These are phyloP conservation scores for Dromococcyx pavoninus DNA, from an alignment of 2,797 vertebrate genomes.

Conservation along the genomic window DNA sequence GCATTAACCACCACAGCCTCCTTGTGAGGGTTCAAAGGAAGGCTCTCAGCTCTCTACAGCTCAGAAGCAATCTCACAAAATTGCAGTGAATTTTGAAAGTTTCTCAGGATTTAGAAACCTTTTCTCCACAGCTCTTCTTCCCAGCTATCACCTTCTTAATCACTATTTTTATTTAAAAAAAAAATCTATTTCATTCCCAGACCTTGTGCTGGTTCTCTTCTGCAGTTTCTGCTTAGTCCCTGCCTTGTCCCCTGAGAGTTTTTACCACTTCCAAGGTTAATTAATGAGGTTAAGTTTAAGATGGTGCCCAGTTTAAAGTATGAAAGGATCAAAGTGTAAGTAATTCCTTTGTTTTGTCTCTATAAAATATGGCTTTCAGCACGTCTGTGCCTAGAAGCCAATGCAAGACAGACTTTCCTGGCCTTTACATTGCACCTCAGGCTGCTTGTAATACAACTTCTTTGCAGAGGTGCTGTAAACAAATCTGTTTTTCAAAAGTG, in stretches of 20 bases:
- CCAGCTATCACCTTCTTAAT: neutral
- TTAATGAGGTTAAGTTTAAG: neutral
- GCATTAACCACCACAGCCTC: fast-evolving
- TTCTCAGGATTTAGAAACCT: neutral
- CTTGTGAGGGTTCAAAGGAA: neutral
- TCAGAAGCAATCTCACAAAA: neutral
- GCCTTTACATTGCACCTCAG: neutral
- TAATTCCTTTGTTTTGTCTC: neutral
- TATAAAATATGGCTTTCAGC: neutral
- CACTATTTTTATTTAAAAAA: neutral
- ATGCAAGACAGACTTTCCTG: neutral
- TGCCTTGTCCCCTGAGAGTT: neutral
- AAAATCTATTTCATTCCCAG: neutral
- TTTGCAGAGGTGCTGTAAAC: neutral
- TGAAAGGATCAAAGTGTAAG: neutral
- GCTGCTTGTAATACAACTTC: neutral
- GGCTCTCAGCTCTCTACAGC: neutral
- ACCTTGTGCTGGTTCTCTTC: neutral
- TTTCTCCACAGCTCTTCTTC: neutral
- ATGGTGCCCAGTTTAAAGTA: neutral
- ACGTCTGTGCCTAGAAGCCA: neutral
- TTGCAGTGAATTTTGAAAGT: neutral
- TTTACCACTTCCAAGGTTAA: neutral
- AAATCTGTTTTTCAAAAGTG: neutral
- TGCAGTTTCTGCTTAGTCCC: neutral